Base-by-base conservation (phyloP, 2,797 vertebrate genomes). In the Clarias platycephalus region DNA sequence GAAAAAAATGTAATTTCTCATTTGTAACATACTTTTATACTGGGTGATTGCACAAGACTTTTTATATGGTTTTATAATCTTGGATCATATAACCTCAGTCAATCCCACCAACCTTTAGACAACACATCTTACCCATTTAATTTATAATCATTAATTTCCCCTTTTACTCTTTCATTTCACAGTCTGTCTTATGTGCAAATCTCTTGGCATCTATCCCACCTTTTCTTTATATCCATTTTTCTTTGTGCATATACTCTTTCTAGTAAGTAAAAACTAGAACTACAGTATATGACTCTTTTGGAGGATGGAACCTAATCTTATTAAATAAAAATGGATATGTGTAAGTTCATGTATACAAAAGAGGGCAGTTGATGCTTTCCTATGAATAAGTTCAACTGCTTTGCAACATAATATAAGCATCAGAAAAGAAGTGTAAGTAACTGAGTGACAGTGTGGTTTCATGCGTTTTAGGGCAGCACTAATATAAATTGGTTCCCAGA, bases 141-240 rank as follows among this genome's bases (percentile, higher is more conserved):
- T 40, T 40, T 6, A 37, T 63, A n/a, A 16, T 34, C 15, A 2
- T 78, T 78, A 1, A 15, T 62, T 60, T 40, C 24, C 34, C 2
- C 3, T 40, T 44, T 62, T 44, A 40, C 5, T 60, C 13, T 62
- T 49, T 40, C 57, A 62, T 78, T 78, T 2, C 53, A n/a, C 20
- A 24, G 28, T 60, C 55, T 37, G 31, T 37, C 20, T 77, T 13
- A 22, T 63, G 76, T 63, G 22, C 75, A 78, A 78, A 63, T 79
- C 22, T 63, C 37, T 64, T 24, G 18, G 40, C 37, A 64, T 44
- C 77, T 79, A 60, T 26, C 15, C 8, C 26, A 64, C 44, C 8
- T 10, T 49, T 44, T 79, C 22, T 77, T 4, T 60, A 20, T 3
- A 22, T 24, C 28, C 28, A 13, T 26, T 2, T 6, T 71, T 40